Base-by-base conservation (phyloP, 2,113 vertebrate genomes). In the Chaetodon trifascialis region DNA sequence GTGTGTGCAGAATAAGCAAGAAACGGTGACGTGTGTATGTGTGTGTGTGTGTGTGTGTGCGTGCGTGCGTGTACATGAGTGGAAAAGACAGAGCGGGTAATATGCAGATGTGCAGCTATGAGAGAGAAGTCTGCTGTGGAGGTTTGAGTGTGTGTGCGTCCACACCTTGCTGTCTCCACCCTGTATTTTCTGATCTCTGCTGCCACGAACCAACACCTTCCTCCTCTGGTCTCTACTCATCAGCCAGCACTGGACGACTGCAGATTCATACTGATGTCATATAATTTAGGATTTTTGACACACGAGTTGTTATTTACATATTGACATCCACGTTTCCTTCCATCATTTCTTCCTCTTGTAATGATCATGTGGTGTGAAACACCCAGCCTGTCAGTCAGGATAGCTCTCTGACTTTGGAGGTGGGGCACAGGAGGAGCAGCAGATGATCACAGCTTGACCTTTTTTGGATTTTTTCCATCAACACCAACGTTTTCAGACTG, bases 1-100 rank as follows among this genome's bases (percentile, higher is more conserved):
- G 44, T 42, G 42, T 66, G 74, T 80, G 81, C 62, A 62, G 23
- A 42, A 14, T 52, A 67, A 83, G 76, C 62, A 70, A 73, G 51
- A 60, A 66, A 25, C 67, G 30, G 30, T 86, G 72, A 82, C 1
- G 52, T 73, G 63, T 69, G 69, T 73, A 73, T 66, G 30, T 30
- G 30, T 30, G 30, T 30, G 30, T 30, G 30, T 30, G 30, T 30
- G 30, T 30, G 30, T 30, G 30, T 30, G 30, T n/a, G n/a, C n/a
- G n/a, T n/a, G n/a, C n/a, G n/a, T n/a, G n/a, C 4, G 7, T 25
- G 15, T 40, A 40, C 52, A n/a, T 4, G 11, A 14, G 40, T 51
- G 67, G 47, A 73, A 64, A 80, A 77, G 76, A 73, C 60, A 76
- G 72, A 59, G 62, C 49, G 19, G 36, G 67, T 75, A 42, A n/a